Conservation (phyloP, 2,797 vertebrate species). For the Sparus aurata region DNA sequence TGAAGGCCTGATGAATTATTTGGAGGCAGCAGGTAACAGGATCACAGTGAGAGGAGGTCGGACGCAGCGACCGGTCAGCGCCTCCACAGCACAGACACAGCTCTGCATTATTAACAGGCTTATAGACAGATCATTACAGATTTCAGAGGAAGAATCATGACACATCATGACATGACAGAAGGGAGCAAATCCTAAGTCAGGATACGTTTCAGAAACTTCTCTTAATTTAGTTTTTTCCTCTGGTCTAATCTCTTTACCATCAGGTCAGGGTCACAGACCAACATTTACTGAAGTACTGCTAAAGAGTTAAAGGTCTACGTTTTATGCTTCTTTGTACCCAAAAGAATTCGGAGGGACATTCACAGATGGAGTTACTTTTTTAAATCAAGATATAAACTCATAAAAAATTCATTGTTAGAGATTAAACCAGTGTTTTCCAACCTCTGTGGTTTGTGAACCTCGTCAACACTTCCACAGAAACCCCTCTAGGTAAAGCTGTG, state of each 20-base stretch:
- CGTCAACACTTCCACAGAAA: no score
- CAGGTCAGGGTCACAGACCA: background rate
- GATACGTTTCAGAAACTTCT: no score
- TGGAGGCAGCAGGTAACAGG: conserved; percentile 29
- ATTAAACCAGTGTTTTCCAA: no score
- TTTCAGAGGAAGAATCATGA: background rate
- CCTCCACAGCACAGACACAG: background rate
- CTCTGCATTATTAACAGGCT: conserved; percentile 41
- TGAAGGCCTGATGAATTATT: conserved; percentile 53
- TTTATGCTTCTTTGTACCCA: background rate
- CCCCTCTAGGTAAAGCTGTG: no score
- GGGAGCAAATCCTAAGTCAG: no score
- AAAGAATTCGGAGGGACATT: background rate
- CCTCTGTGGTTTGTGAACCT: no score
- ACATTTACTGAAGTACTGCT: background rate
- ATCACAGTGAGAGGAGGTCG: background rate
- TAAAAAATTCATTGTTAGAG: no score
- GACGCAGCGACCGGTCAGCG: conserved; percentile 3
- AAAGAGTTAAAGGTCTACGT: background rate
- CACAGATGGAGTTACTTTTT: background rate
- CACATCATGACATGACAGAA: background rate
- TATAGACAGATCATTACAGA: background rate
- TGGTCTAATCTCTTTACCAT: background rate
- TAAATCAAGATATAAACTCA: background rate
- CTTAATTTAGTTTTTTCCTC: background rate